phyloP scores from a whole-genome alignment of 2,797 vertebrate species.

The Hafferia zeledoni region DNA sequence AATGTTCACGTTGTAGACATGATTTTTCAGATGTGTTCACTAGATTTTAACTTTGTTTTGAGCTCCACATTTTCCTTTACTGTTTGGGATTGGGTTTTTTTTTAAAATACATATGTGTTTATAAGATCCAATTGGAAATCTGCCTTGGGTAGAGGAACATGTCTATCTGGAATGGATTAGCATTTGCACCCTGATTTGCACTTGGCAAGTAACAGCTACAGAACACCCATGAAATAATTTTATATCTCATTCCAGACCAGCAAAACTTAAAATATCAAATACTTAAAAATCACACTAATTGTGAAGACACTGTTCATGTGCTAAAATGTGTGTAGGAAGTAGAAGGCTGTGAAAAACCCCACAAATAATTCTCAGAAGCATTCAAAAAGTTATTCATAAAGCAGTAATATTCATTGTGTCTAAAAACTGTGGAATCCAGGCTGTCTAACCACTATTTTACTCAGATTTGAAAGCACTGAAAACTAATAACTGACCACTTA shows the following conservation, averaged over 20 bases:
- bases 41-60: not conserved
- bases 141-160: not conserved
- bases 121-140: not conserved
- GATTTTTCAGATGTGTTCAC: not conserved
- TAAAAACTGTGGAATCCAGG: not conserved
- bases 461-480: not conserved
- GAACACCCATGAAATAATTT: not conserved
- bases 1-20: not conserved
- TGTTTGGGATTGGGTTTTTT: no score
- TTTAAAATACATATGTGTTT: not conserved
- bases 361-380: not conserved
- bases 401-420: not conserved
- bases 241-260: not conserved
- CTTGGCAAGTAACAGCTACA: not conserved
- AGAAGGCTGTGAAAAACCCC: not conserved
- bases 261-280: not conserved
- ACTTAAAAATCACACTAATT: not conserved
- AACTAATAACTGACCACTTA: not conserved
- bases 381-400: not conserved
- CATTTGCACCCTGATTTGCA: not conserved
- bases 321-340: not conserved
- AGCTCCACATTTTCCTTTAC: not conserved
- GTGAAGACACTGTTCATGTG: not conserved
- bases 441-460: not conserved
- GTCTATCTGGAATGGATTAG: not conserved